Conservation (phyloP, 2,797 vertebrate species). For the Thaleichthys pacificus region DNA sequence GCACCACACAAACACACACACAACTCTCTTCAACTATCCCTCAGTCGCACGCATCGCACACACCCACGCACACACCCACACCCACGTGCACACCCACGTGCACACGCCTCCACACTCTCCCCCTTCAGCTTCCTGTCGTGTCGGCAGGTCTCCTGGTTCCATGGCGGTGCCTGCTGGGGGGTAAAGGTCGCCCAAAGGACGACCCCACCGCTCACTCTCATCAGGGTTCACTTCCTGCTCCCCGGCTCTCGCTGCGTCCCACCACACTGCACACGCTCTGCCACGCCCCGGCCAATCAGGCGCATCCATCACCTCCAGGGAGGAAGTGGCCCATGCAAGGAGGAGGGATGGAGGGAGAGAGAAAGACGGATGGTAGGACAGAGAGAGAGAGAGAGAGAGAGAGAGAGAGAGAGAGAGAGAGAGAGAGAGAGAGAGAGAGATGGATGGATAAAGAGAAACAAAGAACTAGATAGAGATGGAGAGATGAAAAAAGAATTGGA, state of each 20-base stretch:
- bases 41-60: slow-evolving; percentile 8
- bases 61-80: not conserved
- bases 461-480: not conserved
- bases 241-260: slow-evolving; percentile 40
- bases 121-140: not conserved
- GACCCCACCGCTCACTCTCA: slow-evolving; percentile 64
- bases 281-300: not conserved
- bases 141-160: not conserved
- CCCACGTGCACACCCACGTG: slow-evolving; percentile 1
- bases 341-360: not conserved
- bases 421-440: not conserved
- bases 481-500: not conserved
- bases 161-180: slow-evolving; percentile 6
- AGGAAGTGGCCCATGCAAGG: not conserved
- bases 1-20: slow-evolving; percentile 10
- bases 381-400: not conserved
- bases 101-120: not conserved
- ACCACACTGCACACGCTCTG: not conserved
- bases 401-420: not conserved
- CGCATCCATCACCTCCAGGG: too few species aligned
- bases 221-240: slow-evolving; percentile 62
- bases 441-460: not conserved
- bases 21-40: slow-evolving; percentile 15
- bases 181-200: slow-evolving; percentile 63
- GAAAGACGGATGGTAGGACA: not conserved